Evolutionary conservation across 2,113 vertebrate genomes (phyloP).

Genomic region (Pyrgilauda ruficollis): DNA sequence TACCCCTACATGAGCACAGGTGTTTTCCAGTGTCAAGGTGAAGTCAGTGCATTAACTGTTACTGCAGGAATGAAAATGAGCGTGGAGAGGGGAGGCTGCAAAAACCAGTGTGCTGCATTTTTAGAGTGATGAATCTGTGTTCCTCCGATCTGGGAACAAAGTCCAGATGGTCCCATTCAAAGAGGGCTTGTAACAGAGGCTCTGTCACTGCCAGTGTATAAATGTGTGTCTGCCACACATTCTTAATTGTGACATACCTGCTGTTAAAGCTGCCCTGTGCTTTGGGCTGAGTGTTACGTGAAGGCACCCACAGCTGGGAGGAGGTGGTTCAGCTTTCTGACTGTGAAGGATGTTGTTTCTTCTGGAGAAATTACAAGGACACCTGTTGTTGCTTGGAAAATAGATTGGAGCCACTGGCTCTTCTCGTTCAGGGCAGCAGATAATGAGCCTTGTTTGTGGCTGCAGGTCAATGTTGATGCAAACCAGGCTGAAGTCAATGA

Average conservation of each 20-base stretch:
- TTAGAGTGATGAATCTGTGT: not conserved
- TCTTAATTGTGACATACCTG: not conserved
- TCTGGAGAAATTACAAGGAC: not conserved
- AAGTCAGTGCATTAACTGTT: not conserved
- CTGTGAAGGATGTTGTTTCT: not conserved
- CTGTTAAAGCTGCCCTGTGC: not conserved
- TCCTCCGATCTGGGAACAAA: not conserved
- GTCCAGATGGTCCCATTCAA: not conserved
- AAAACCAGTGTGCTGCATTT: not conserved
- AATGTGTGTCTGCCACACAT: not conserved
- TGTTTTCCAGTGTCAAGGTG: not conserved
- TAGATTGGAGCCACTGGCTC: not conserved
- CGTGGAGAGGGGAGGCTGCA: not conserved
- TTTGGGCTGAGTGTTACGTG: not conserved
- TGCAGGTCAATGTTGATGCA: not conserved
- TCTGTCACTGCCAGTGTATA: not conserved
- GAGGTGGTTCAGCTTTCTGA: not conserved
- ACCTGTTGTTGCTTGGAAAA: slow-evolving; percentile 17
- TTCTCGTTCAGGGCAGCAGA: not conserved
- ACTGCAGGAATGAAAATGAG: not conserved
- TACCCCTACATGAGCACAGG: accelerated
- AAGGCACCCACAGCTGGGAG: not conserved
- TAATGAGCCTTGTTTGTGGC: not conserved
- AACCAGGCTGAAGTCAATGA: slow-evolving; percentile 1
- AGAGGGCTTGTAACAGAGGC: not conserved